phyloP scores from a whole-genome alignment of 2,797 vertebrate genomes.

The Spea hammondii region DNA sequence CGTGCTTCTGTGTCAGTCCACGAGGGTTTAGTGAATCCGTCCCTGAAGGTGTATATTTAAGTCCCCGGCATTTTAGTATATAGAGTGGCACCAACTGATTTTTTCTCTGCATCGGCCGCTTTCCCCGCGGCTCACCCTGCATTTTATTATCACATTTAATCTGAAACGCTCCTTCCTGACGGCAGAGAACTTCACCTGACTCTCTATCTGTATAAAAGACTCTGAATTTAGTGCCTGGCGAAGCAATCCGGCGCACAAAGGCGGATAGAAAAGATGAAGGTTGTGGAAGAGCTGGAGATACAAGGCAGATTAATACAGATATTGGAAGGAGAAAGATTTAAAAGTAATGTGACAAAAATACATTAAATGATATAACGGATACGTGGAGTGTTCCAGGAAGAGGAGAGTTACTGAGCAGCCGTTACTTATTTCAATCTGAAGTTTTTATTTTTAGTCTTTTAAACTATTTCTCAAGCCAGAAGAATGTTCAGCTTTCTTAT shows the following conservation, averaged over 20 bases:
- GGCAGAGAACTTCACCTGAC: not conserved
- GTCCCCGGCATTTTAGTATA: too few species aligned
- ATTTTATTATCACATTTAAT: not conserved
- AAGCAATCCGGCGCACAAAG: not conserved
- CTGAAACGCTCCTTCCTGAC: not conserved
- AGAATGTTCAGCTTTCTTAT: slow-evolving; percentile 12
- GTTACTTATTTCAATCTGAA: slow-evolving; percentile 33
- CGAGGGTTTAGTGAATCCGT: too few species aligned
- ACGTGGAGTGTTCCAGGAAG: not conserved
- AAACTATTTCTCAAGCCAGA: slow-evolving; percentile 22
- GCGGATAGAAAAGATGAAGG: not conserved
- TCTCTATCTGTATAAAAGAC: not conserved
- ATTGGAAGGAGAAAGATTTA: slow-evolving; percentile 17
- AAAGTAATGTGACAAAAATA: slow-evolving; percentile 36
- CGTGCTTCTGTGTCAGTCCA: too few species aligned
- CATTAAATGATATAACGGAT: slow-evolving; percentile 24
- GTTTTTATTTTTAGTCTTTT: slow-evolving; percentile 31
- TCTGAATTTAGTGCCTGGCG: slow-evolving; percentile 4
- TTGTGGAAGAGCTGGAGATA: not conserved
- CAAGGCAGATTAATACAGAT: slow-evolving; percentile 27
- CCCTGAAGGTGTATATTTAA: too few species aligned
- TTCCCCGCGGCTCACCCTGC: too few species aligned
- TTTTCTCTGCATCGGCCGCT: too few species aligned
- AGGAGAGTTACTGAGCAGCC: slow-evolving; percentile 4
- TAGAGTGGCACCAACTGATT: too few species aligned